These are phyloP conservation scores for Drosophila baimaii DNA, from an alignment of 1,140 invertebrate species.

Conservation along the genomic window DNA sequence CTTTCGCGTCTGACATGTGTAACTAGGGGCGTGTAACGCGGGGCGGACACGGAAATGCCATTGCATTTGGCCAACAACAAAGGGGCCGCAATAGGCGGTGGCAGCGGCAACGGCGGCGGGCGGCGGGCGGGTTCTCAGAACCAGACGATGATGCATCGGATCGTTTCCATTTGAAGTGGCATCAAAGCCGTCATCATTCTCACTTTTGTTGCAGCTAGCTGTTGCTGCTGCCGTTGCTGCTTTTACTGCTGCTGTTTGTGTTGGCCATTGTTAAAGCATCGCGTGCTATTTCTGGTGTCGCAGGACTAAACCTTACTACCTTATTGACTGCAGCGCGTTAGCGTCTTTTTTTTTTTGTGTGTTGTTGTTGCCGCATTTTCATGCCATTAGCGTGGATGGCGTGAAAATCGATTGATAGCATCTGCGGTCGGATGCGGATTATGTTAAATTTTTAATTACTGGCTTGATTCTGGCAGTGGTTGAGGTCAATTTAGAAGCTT, in stretches of 20 bases:
- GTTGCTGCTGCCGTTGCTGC: neutral
- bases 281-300: slow-evolving; percentile 26
- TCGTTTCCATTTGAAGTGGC: slow-evolving; percentile 70
- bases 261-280: slow-evolving; percentile 8
- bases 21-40: slow-evolving; percentile 23
- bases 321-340: slow-evolving; percentile 45
- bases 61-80: slow-evolving; percentile 49
- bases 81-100: slow-evolving; percentile 18
- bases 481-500: slow-evolving; percentile 10
- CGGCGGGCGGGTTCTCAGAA: slow-evolving; percentile 22
- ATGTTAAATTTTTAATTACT: slow-evolving; percentile 37
- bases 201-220: slow-evolving; percentile 28
- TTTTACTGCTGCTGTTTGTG: neutral
- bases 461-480: slow-evolving; percentile 19
- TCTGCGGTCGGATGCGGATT: slow-evolving; percentile 29
- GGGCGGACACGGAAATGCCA: slow-evolving; percentile 33
- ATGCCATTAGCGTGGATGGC: slow-evolving; percentile 42
- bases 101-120: no score
- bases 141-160: slow-evolving; percentile 51
- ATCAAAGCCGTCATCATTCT: slow-evolving; percentile 60
- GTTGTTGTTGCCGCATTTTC: slow-evolving; percentile 47
- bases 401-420: slow-evolving; percentile 58
- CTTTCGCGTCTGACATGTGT: slow-evolving; percentile 38
- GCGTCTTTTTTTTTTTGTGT: slow-evolving; percentile 20
- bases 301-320: slow-evolving; percentile 29